Evolutionary conservation across 2,888 invertebrate genomes (phyloP), one percentile per base, ranked within the genome.

Genomic region (Catocala nupta): DNA sequence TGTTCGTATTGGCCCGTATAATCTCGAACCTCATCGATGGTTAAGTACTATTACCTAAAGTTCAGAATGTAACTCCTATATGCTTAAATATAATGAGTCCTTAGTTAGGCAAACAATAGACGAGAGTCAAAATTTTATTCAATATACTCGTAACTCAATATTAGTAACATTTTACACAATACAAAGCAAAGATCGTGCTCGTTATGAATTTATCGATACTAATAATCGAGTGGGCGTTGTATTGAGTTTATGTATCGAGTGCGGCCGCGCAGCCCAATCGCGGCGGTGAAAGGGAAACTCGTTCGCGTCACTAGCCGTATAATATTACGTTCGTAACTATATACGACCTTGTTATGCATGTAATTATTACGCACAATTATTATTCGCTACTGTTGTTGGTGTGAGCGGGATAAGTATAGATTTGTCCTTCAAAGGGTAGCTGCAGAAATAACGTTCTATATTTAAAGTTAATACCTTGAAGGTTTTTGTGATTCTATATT

Each of bases 231-330:
- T 85, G 73, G 82, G 81, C 78, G 81, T 66, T 67, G 73, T 68
- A 74, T 80, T 76, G 80, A 78, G 80, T 76, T 75, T 76, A 79
- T 77, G 67, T 81, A 77, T 70, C 74, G 75, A 71, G 75, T 73
- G 75, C 64, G 73, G 65, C 13, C 6, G 71, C 71, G 77, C 68
- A 73, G 81, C 80, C 89, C 90, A 89, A 89, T 89, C 75, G 81
- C 81, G 57, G 63, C 72, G 84, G 92, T 92, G 92, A 92, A 92
- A 92, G 92, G 92, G 87, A 90, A 87, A 81, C 81, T 65, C 55
- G 75, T 77, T 88, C 85, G 83, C 92, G 91, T 92, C 92, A 91
- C 82, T 85, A 81, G 80, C 77, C 75, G 52, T 76, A 73, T 68
- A 66, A 70, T 73, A 52, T 79, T 77, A 77, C 77, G 77, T 74